Conservation (phyloP, 2,888 invertebrate genomes). For the Blastobasis lacticolella region DNA sequence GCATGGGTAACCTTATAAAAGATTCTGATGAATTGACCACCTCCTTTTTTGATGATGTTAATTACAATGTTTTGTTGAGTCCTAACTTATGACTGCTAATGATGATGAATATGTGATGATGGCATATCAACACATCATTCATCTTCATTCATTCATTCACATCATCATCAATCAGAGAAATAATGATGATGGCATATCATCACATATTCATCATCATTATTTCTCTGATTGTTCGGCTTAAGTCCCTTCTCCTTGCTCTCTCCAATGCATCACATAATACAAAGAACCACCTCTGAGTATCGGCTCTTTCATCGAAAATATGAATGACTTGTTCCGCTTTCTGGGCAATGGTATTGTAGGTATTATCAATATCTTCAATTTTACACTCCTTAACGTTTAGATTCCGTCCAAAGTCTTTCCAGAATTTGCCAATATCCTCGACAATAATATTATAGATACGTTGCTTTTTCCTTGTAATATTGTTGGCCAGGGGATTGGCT, state of each 20-base stretch:
- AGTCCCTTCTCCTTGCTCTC: slow-evolving; percentile 43
- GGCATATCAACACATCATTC: slow-evolving; percentile 33
- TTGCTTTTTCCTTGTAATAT: slow-evolving; percentile 31
- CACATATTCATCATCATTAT: slow-evolving; percentile 55
- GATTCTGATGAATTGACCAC: no score
- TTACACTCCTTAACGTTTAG: slow-evolving; percentile 44
- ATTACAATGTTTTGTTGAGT: no score
- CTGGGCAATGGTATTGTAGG: slow-evolving; percentile 15
- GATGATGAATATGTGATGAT: no score
- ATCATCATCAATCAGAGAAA: no score
- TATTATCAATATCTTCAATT: slow-evolving; percentile 49
- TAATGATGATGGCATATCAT: background rate
- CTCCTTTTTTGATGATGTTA: no score
- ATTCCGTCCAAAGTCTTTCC: slow-evolving; percentile 54
- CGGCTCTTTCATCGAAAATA: slow-evolving; percentile 34
- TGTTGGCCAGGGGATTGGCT: slow-evolving; percentile 25
- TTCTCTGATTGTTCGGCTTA: slow-evolving; percentile 42
- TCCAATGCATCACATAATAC: slow-evolving; percentile 53
- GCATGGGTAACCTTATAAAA: no score
- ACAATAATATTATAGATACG: slow-evolving; percentile 42
- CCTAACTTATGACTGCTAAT: no score
- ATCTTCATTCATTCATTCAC: no score
- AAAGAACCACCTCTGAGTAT: slow-evolving; percentile 53
- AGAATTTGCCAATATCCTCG: slow-evolving; percentile 48
- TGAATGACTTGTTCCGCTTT: slow-evolving; percentile 45